Base-by-base conservation (phyloP, 2,888 invertebrate genomes). In the Tipula confusa region DNA sequence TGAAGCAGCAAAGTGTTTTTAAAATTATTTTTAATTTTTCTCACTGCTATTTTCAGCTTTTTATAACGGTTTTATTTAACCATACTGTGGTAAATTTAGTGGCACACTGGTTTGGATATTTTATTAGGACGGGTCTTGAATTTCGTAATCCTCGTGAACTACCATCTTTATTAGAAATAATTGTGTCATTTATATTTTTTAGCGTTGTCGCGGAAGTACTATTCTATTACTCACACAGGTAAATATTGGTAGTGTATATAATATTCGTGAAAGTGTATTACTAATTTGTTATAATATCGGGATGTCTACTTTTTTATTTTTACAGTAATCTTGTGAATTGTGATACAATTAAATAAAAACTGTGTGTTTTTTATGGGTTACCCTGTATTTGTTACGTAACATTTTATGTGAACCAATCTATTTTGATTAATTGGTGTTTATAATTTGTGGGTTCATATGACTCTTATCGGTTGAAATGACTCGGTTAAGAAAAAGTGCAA, bases 151-250 rank as follows among this genome's bases (percentile, higher is more conserved):
- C 24, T 24, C 28, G 82, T 1, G 82, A 82, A 31, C 4, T 84
- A n/a, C 84, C 84, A 28, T 64, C 29, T n/a, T 18, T 84, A 29
- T 15, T 28, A 24, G 43, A 18, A 29, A 79, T 82, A 2, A 33
- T 79, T 29, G 13, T 79, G 4, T 83, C 83, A 28, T 18, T 84
- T 18, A 1, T 82, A 0, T 24, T 83, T 9, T 81, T 31, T 29
- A 29, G 43, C 48, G 24, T 83, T 2, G 13, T 24, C 6, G 28
- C 80, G 4, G 83, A 84, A 48, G 29, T 83, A 15, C 33, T 80
- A 0, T 84, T 84, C n/a, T 84, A 84, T 64, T 84, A 84, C 15
- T 81, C 83, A 9, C 84, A 84, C 48, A 82, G 84, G 28, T 33
- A 83, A 38, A 3, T 38, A 2, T 33, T 18, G 18, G 11, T 7